phyloP scores from a whole-genome alignment of 2,113 vertebrate genomes.

The Struthidea cinerea region DNA sequence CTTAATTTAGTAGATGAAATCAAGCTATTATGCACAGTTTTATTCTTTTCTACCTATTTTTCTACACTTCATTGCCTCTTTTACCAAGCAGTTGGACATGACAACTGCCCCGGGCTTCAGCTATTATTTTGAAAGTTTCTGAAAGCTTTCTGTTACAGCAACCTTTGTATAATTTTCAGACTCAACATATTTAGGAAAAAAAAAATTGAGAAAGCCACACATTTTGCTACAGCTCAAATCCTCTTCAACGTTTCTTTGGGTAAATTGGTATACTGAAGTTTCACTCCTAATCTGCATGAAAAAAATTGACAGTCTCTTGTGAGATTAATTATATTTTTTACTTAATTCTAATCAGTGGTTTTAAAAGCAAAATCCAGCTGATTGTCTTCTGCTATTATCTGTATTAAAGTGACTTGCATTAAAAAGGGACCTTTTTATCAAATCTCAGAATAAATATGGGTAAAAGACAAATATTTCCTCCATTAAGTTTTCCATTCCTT shows the following conservation, averaged over 20 bases:
- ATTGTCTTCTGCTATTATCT: neutral
- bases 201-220: neutral
- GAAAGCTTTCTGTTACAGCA: neutral
- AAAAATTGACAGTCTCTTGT: neutral
- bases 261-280: neutral
- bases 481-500: neutral
- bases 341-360: neutral
- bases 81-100: neutral
- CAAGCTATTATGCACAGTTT: neutral
- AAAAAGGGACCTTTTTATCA: neutral
- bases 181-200: neutral
- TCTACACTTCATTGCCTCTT: neutral
- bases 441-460: neutral
- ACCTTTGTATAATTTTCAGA: neutral
- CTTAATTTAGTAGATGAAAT: neutral
- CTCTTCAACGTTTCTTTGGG: neutral
- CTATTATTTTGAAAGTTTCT: neutral
- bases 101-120: rapidly evolving
- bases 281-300: neutral
- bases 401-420: neutral
- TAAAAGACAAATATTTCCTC: neutral
- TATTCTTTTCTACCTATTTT: neutral
- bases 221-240: neutral
- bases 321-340: neutral
- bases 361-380: neutral